phyloP scores from a whole-genome alignment of 2,888 invertebrate species.

The Chaitophorus viminalis region DNA sequence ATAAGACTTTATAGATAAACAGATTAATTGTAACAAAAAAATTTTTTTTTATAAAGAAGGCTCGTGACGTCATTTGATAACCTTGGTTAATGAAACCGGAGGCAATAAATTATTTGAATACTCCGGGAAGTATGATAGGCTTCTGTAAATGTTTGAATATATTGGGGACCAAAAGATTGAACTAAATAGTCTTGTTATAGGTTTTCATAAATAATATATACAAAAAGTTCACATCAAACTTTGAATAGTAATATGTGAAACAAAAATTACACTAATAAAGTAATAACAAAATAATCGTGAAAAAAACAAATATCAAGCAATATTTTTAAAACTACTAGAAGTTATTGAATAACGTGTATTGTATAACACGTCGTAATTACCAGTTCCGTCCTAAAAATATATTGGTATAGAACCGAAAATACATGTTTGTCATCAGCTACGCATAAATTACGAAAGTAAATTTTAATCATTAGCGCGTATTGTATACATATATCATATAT shows the following conservation, averaged over 20 bases:
- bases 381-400: background rate
- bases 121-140: slow-evolving; percentile 20
- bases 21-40: background rate
- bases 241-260: background rate
- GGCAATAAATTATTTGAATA: slow-evolving; percentile 26
- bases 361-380: background rate
- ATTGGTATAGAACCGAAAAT: background rate
- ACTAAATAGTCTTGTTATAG: background rate
- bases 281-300: background rate
- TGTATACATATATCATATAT: too few relatives aligned
- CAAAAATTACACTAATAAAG: background rate
- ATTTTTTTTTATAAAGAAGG: slow-evolving; percentile 1
- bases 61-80: slow-evolving; percentile 16
- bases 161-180: background rate
- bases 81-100: slow-evolving; percentile 24
- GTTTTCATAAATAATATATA: background rate
- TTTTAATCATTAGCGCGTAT: too few relatives aligned
- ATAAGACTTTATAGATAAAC: background rate
- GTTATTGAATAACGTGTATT: background rate
- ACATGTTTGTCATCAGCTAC: background rate
- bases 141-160: background rate
- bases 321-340: background rate
- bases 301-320: background rate
- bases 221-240: background rate
- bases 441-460: background rate